Percentiles rank a stretch among this genome's conserved stretches.
Conservation (phyloP, 1,140 invertebrate species). For the Meloidogyne floridensis region DNA sequence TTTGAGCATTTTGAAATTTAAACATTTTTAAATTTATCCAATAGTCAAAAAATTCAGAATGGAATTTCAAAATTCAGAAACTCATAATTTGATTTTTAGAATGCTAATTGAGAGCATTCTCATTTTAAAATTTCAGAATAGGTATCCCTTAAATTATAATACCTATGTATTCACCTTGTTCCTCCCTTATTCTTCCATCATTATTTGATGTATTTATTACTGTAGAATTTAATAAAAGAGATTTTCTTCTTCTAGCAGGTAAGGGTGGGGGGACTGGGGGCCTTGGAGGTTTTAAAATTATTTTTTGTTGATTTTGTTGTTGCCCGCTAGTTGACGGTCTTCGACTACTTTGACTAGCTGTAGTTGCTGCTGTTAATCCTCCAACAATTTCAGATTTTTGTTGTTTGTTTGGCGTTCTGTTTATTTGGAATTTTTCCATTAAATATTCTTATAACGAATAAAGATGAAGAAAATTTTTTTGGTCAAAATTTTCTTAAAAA, state of each 20-base stretch:
- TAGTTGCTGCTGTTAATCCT: background rate
- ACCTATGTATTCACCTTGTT: background rate
- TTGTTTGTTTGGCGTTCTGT: background rate
- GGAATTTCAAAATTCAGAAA: too few species aligned
- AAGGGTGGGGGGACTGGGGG: background rate
- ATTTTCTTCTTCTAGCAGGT: constrained; percentile 4
- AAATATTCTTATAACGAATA: background rate
- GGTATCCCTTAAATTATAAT: background rate
- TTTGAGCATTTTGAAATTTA: too few species aligned
- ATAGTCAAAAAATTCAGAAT: too few species aligned
- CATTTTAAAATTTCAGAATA: too few species aligned
- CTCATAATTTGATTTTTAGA: too few species aligned
- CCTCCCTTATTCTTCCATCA: background rate
- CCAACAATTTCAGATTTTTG: background rate
- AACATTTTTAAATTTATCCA: too few species aligned
- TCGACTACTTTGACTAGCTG: background rate
- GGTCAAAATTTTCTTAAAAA: background rate
- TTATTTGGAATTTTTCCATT: background rate
- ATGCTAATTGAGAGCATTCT: too few species aligned
- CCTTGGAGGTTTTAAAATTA: background rate
- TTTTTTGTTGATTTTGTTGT: too few species aligned
- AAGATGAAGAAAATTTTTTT: background rate
- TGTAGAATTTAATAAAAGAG: background rate
- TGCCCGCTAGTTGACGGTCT: background rate
- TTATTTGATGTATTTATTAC: background rate